Conservation (phyloP, 2,888 invertebrate species). For the Cylindroiulus punctatus region DNA sequence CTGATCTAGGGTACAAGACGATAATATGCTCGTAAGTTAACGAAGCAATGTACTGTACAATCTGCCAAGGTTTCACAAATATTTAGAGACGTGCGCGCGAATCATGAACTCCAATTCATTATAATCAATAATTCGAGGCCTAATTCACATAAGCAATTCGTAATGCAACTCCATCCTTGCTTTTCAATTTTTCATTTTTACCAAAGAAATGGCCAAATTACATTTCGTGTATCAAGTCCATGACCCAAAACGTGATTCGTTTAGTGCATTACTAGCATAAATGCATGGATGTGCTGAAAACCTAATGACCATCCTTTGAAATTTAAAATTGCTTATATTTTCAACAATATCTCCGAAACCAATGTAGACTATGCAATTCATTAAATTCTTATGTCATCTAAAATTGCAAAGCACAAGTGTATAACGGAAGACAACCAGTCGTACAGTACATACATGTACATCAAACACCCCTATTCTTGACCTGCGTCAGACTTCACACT, state of each 20-base stretch:
- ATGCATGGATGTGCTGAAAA: not conserved
- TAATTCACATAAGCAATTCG: not conserved
- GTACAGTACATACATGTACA: too few species aligned
- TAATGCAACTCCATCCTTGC: not conserved
- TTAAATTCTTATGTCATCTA: too few species aligned
- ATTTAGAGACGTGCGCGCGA: not conserved
- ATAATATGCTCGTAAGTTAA: too few species aligned
- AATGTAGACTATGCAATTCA: too few species aligned
- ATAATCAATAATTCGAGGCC: not conserved
- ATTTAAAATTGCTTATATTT: not conserved
- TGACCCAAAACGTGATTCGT: not conserved
- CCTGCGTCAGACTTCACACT: too few species aligned
- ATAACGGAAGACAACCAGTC: too few species aligned
- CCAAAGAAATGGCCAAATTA: not conserved
- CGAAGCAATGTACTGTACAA: not conserved
- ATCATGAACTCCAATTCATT: not conserved
- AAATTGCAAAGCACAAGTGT: too few species aligned
- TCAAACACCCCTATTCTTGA: too few species aligned
- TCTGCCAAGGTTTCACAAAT: constrained; percentile 8
- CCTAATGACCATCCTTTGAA: not conserved
- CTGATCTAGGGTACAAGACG: not conserved
- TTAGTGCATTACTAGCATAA: not conserved
- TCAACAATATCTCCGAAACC: too few species aligned
- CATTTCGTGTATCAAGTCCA: not conserved
- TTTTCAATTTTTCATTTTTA: not conserved